Conservation (phyloP, 2,888 invertebrate species). For the Lasius fuliginosus region DNA sequence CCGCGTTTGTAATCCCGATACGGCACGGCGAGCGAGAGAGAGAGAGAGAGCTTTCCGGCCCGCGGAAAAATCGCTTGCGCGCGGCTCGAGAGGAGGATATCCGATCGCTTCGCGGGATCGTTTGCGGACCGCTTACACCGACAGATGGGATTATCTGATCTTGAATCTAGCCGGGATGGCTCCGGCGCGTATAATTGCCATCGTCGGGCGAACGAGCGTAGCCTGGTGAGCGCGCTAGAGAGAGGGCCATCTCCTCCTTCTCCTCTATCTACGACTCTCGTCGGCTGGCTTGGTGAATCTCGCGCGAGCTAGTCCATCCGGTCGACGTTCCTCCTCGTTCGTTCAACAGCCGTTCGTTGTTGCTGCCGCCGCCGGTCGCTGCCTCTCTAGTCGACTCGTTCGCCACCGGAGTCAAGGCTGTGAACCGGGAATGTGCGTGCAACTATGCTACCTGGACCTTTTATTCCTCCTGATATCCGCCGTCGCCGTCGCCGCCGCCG, state of each 20-base stretch:
- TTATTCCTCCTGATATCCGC: slow-evolving; percentile 80
- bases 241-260: slow-evolving; percentile 46
- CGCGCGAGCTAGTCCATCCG: slow-evolving; percentile 55
- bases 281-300: slow-evolving; percentile 42
- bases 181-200: slow-evolving; percentile 84
- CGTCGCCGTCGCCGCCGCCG: slow-evolving; percentile 51
- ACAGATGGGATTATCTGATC: slow-evolving; percentile 85
- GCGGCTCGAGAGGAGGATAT: slow-evolving; percentile 68
- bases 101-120: slow-evolving; percentile 83
- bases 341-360: slow-evolving; percentile 59
- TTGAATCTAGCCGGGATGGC: slow-evolving; percentile 84
- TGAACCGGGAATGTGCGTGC: slow-evolving; percentile 85
- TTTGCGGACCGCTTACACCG: slow-evolving; percentile 83
- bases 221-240: slow-evolving; percentile 64
- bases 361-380: slow-evolving; percentile 56
- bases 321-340: slow-evolving; percentile 59
- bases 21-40: slow-evolving; percentile 20
- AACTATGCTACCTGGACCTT: slow-evolving; percentile 84
- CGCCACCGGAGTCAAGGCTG: slow-evolving; percentile 82
- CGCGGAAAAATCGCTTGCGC: slow-evolving; percentile 70
- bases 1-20: slow-evolving; percentile 1
- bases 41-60: slow-evolving; percentile 50
- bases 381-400: slow-evolving; percentile 64
- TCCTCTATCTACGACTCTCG: slow-evolving; percentile 66
- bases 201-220: slow-evolving; percentile 74